phyloP scores from a whole-genome alignment of 1,140 invertebrate genomes.

The Arctopsyche grandis region DNA sequence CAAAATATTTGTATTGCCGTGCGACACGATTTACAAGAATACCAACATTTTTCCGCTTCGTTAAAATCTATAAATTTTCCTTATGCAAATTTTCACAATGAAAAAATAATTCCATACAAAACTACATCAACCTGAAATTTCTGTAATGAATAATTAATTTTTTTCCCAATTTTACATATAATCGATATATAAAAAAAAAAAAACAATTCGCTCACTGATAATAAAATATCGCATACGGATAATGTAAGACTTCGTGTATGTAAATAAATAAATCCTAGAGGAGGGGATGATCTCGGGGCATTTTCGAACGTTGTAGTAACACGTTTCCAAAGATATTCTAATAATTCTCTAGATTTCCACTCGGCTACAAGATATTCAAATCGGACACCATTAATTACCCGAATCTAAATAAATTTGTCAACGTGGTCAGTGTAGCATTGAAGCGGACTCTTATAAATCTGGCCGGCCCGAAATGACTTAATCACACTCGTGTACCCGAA shows the following conservation, averaged over 20 bases:
- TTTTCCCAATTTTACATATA: background rate
- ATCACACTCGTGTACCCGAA: slow-evolving; percentile 13
- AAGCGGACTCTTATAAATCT: slow-evolving; percentile 20
- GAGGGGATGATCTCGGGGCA: too few species aligned
- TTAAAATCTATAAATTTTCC: slow-evolving; percentile 9
- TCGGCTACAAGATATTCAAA: slow-evolving; percentile 31
- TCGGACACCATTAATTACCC: slow-evolving; percentile 37
- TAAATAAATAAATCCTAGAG: background rate
- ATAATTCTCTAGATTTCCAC: slow-evolving; percentile 22
- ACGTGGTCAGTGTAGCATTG: slow-evolving; percentile 20
- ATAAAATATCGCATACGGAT: background rate
- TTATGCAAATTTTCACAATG: slow-evolving; percentile 21
- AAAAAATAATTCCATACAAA: background rate
- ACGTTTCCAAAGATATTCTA: background rate
- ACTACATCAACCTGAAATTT: background rate
- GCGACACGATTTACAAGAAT: slow-evolving; percentile 20
- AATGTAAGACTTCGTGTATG: background rate
- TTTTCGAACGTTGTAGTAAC: too few species aligned
- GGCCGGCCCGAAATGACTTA: slow-evolving; percentile 28
- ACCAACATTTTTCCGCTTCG: background rate
- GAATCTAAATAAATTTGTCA: slow-evolving; percentile 42
- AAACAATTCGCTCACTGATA: background rate
- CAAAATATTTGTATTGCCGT: slow-evolving; percentile 9
- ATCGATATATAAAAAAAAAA: background rate
- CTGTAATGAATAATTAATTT: background rate